Evolutionary conservation across 2,888 invertebrate species (phyloP).

Genomic region (Monoplex corrugatus): DNA sequence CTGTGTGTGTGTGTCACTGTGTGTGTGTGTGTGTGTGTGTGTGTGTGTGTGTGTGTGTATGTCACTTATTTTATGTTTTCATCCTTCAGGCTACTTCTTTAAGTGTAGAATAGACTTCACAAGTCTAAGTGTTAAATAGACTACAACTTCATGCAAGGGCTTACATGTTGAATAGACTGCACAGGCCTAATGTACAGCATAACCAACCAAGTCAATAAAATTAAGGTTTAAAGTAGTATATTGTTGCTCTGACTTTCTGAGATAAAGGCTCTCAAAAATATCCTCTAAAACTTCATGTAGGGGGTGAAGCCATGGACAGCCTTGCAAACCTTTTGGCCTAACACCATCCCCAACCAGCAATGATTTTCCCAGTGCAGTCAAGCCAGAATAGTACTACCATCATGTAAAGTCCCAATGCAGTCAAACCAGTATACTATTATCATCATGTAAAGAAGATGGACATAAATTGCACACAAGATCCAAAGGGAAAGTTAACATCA

Average conservation of each 20-base stretch:
- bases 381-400: background rate
- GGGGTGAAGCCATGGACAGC: background rate
- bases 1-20: background rate
- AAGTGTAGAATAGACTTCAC: background rate
- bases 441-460: too few relatives aligned
- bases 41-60: background rate
- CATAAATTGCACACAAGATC: too few relatives aligned
- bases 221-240: background rate
- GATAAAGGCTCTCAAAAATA: background rate
- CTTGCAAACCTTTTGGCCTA: background rate
- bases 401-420: too few relatives aligned
- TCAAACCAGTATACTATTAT: too few relatives aligned
- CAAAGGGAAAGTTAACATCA: too few relatives aligned
- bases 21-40: conserved; percentile 5
- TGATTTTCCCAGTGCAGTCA: too few relatives aligned
- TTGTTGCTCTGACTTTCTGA: background rate
- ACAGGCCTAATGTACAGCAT: background rate
- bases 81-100: background rate
- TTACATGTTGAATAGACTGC: background rate
- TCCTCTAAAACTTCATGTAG: background rate
- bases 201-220: background rate
- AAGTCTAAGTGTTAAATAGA: background rate
- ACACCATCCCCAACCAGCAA: background rate
- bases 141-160: background rate
- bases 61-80: background rate